phyloP scores from a whole-genome alignment of 2,113 vertebrate species.

The Cyanoderma ruficeps region DNA sequence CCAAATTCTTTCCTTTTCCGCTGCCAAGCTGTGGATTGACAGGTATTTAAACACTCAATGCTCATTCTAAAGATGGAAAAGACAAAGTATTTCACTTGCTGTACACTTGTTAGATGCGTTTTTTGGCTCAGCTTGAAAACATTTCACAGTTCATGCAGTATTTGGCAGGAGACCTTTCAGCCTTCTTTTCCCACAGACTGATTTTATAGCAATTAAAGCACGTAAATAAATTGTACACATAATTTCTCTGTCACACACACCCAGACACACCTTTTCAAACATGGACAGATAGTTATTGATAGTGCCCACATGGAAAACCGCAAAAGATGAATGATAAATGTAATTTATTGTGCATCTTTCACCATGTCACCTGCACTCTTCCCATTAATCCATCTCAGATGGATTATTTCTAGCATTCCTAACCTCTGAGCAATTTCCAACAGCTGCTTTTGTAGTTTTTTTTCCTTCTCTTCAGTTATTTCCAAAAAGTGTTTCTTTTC shows the following conservation, averaged over 20 bases:
- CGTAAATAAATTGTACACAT: neutral
- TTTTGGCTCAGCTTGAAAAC: conserved; percentile 70
- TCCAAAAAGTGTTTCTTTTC: neutral
- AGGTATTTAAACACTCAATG: conserved; percentile 43
- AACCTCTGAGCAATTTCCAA: conserved; percentile 53
- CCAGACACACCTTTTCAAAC: neutral
- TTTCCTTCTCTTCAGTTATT: neutral
- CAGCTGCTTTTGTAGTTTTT: conserved; percentile 26
- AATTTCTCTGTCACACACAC: neutral
- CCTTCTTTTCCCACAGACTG: conserved; percentile 31
- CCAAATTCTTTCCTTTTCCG: conserved; percentile 59
- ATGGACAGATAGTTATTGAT: neutral
- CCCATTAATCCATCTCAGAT: conserved; percentile 1
- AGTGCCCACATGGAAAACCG: neutral
- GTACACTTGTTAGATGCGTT: conserved; percentile 59
- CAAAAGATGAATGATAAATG: neutral
- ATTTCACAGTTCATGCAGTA: conserved; percentile 44
- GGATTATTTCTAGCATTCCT: conserved; percentile 60
- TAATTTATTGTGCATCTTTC: conserved; percentile 1
- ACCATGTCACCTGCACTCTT: conserved; percentile 37
- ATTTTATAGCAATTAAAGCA: neutral
- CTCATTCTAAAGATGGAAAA: conserved; percentile 66
- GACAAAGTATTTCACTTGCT: conserved; percentile 53
- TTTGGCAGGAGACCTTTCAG: conserved; percentile 29
- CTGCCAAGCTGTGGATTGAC: conserved; percentile 60